These are phyloP conservation scores for Pogonognathellus flavescens DNA, from an alignment of 1,140 invertebrate species.

Conservation along the genomic window DNA sequence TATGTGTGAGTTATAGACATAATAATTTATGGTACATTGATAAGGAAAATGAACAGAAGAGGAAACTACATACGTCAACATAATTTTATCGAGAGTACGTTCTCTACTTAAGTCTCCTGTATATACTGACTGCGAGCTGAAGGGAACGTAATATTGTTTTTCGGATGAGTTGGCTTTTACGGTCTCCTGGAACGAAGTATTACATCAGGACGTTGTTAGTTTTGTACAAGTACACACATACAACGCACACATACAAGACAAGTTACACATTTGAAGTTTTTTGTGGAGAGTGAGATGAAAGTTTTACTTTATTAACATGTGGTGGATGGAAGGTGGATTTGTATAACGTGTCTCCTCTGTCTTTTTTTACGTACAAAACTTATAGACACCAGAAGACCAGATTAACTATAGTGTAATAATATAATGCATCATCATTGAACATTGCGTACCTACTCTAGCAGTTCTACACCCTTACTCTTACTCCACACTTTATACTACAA, in stretches of 20 bases:
- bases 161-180: constrained; percentile 53
- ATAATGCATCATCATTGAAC: background rate
- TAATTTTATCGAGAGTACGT: constrained; percentile 48
- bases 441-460: background rate
- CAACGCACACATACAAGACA: background rate
- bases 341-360: background rate
- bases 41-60: background rate
- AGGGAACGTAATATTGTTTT: constrained; percentile 50
- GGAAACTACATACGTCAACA: constrained; percentile 51
- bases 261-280: constrained; percentile 20
- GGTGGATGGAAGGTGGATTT: constrained; percentile 19
- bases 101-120: background rate
- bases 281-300: constrained; percentile 21
- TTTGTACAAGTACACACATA: background rate
- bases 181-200: constrained; percentile 45
- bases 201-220: constrained; percentile 3
- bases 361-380: background rate
- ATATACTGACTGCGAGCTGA: background rate
- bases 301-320: constrained; percentile 30
- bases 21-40: background rate
- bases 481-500: too few species aligned
- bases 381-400: background rate
- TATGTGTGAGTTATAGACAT: too few species aligned
- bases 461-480: background rate
- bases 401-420: too few species aligned